Evolutionary conservation across 2,113 vertebrate genomes (phyloP), one percentile per base, ranked within the genome.

Genomic region (Gymnarchus niloticus): DNA sequence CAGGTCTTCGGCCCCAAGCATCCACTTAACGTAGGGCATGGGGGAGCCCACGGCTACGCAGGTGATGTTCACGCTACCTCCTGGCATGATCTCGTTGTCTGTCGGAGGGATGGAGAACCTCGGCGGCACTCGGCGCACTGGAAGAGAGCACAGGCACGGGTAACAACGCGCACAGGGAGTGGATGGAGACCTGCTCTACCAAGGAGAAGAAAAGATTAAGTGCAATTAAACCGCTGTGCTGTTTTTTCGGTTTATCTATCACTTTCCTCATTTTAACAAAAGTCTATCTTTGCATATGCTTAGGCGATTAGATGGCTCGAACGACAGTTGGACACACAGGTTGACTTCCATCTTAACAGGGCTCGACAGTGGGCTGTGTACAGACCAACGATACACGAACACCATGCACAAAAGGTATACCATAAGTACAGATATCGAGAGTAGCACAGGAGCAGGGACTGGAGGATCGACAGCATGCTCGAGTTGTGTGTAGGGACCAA

Each of bases 11-110:
- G 98, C 96, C 54, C 98, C 98, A 86, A 99, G 93, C 98, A 99
- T 99, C 98, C 98, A 99, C 90, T 99, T 99, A 87, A 99, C 98
- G 88, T 99, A 99, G 49, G 98, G 98, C 98, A 99, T 99, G 86
- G 98, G 98, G 83, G 98, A 99, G 61, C 98, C 98, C 91, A 99
- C 98, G 0, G 98, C 98, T 92, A 99, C 98, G 87, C 98, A 99
- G 8, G 98, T 99, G 93, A 99, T 99, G 93, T 99, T 99, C 85
- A 99, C 98, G 83, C 97, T 99, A 91, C 98, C 98, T 69, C 98
- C 98, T 83, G 98, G 98, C 98, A 99, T 99, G 90, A 99, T 99
- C 94, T 99, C 98, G 90, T 97, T 98, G 93, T 99, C 98, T 88
- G 97, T 99, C 19, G 98, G 98, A 87, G 98, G 98, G 73, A 99